Conservation (phyloP, 2,113 vertebrate species). For the Pangasianodon hypophthalmus region DNA sequence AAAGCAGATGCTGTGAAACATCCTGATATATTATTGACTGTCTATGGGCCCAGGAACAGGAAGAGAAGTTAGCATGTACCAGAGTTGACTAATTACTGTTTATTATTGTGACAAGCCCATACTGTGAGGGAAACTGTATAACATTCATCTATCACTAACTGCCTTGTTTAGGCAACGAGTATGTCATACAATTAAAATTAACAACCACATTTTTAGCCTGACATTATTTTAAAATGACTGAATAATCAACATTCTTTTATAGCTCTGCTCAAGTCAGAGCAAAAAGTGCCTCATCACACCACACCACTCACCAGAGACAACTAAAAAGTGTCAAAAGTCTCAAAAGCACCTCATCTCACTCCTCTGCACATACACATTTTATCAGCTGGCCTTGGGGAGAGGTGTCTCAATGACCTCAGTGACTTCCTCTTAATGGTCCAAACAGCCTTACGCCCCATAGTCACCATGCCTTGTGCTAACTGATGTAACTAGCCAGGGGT, state of each 20-base stretch:
- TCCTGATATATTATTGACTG: constrained; percentile 25
- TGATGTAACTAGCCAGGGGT: constrained; percentile 54
- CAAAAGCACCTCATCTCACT: neutral
- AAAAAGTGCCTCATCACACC: neutral
- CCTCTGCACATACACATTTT: constrained; percentile 9
- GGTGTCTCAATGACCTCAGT: constrained; percentile 56
- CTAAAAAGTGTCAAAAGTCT: neutral
- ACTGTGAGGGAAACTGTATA: neutral
- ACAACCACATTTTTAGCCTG: neutral
- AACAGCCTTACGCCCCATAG: constrained; percentile 62
- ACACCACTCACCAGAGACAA: constrained; percentile 2
- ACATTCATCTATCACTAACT: neutral
- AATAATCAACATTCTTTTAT: neutral
- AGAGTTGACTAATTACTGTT: constrained; percentile 30
- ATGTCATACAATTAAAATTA: neutral
- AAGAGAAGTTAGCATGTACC: constrained; percentile 14
- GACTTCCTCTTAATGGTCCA: constrained; percentile 62
- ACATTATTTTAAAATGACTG: neutral
- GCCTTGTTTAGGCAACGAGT: neutral
- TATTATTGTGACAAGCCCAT: constrained; percentile 7
- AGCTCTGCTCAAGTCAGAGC: neutral
- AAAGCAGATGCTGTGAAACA: constrained; percentile 41
- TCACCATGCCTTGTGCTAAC: constrained; percentile 48
- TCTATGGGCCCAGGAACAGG: neutral
- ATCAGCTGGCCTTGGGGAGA: constrained; percentile 7